Percentiles rank a stretch among this genome's conserved stretches.
These are phyloP conservation scores for Asteroscopus sphinx DNA, from an alignment of 2,888 invertebrate genomes.

Conservation along the genomic window DNA sequence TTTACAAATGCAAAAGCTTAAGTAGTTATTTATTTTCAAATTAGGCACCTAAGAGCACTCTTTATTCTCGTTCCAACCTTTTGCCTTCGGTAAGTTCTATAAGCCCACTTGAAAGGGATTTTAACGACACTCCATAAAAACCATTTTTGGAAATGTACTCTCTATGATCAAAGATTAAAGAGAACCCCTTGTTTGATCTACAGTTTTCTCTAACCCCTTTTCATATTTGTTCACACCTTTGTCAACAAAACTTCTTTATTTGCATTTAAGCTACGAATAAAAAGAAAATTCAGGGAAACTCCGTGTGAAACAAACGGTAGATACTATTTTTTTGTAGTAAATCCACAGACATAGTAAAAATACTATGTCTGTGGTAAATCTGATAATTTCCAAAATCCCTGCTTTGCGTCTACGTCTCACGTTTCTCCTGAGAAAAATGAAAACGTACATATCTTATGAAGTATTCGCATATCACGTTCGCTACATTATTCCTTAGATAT, in stretches of 20 bases:
- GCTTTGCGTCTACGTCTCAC: conserved; percentile 26
- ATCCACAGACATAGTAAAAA: too few relatives aligned
- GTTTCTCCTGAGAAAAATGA: conserved; percentile 45
- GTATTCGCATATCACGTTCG: conserved; percentile 30
- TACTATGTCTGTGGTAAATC: conserved; percentile 32
- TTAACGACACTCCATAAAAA: conserved; percentile 36
- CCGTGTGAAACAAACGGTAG: conserved; percentile 19
- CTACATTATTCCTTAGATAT: conserved; percentile 40
- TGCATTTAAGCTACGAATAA: conserved; percentile 28
- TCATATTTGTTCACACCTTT: conserved; percentile 49
- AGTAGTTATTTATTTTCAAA: conserved; percentile 13
- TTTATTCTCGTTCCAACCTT: conserved; percentile 32
- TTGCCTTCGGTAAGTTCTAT: conserved; percentile 41
- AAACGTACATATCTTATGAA: conserved; percentile 56
- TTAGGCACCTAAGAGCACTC: conserved; percentile 15
- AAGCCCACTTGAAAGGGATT: conserved; percentile 52
- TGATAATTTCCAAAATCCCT: conserved; percentile 46
- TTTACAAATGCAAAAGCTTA: neutral
- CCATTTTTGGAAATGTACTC: conserved; percentile 44
- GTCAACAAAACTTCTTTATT: conserved; percentile 48
- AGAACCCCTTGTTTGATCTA: conserved; percentile 47
- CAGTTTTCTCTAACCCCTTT: conserved; percentile 32
- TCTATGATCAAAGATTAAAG: conserved; percentile 53
- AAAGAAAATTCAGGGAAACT: conserved; percentile 6
- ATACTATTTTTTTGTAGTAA: conserved; percentile 11